Base-by-base conservation (phyloP, 2,113 vertebrate species). In the Pholis gunnellus region DNA sequence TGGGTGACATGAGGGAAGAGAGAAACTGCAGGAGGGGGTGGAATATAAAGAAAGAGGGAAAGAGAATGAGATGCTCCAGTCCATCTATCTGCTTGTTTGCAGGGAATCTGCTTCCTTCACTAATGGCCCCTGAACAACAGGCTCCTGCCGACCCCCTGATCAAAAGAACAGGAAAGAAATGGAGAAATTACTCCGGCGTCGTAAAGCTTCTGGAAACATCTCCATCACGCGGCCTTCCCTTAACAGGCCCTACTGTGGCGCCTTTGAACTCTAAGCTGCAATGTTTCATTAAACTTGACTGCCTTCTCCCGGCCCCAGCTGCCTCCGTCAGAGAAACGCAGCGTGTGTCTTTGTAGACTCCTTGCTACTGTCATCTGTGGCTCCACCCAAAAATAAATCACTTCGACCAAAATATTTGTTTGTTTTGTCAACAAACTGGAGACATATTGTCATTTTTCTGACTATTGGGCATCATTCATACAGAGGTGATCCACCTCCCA, bases 211-310 rank as follows among this genome's bases (percentile, higher is more conserved):
- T 88, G 88, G 83, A 92, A 93, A 92, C 92, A 88, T 94, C 93
- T 94, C 88, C 87, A 94, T 94, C 92, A 92, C 75, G 84, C 69
- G 72, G 87, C 81, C 78, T 60, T 65, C 87, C 57, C 84, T 77
- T 79, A 87, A 84, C 89, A 75, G 91, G 89, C 79, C 91, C 92
- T 80, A 91, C 92, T 89, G 89, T 71, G 89, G 87, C 82, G 91
- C 82, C 92, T 94, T 94, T 94, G 92, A 93, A 94, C 93, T 94
- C 78, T 64, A 83, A 92, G 92, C 90, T 90, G 89, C 90, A 89
- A 91, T 90, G 91, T 91, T 93, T 94, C 87, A 94, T 92, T 92
- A 91, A 88, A 89, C 78, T 48, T 84, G 90, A 91, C 74, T 84
- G 86, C 86, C 74, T 89, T 88, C 89, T 66, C 77, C 74, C 31